A percentile compares a stretch with the other conserved stretches of the same genome.
phyloP scores from a whole-genome alignment of 1,140 invertebrate species.

The Trichoplusia ni region DNA sequence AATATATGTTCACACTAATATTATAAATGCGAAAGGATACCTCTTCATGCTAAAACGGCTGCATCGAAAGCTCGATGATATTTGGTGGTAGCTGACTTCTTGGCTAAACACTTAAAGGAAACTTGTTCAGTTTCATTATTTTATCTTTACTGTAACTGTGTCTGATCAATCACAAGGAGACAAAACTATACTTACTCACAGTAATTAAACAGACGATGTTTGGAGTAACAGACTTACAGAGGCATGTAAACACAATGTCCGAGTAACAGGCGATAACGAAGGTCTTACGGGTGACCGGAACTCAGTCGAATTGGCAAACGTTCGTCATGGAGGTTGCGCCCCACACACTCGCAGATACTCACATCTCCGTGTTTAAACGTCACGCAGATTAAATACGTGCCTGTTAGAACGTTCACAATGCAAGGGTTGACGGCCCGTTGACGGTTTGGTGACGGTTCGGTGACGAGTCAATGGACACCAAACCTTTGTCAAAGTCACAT shows the following conservation, averaged over 20 bases:
- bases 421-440: background rate
- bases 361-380: background rate
- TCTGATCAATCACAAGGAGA: no score
- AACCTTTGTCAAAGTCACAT: constrained; percentile 18
- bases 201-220: no score
- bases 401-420: background rate
- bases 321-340: background rate
- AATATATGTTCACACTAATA: no score
- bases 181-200: constrained; percentile 4
- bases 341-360: background rate
- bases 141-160: no score
- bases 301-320: background rate
- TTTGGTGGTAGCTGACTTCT: no score
- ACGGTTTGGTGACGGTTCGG: no score
- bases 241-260: background rate
- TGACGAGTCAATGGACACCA: constrained; percentile 8
- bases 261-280: background rate
- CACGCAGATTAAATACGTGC: background rate
- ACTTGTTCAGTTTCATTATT: no score
- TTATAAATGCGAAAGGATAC: no score
- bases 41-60: no score
- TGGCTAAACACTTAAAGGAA: no score
- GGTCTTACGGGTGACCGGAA: constrained; percentile 1
- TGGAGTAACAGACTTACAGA: no score
- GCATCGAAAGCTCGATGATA: no score